Evolutionary conservation across 2,888 invertebrate genomes (phyloP).

Genomic region (Abrostola tripartita): DNA sequence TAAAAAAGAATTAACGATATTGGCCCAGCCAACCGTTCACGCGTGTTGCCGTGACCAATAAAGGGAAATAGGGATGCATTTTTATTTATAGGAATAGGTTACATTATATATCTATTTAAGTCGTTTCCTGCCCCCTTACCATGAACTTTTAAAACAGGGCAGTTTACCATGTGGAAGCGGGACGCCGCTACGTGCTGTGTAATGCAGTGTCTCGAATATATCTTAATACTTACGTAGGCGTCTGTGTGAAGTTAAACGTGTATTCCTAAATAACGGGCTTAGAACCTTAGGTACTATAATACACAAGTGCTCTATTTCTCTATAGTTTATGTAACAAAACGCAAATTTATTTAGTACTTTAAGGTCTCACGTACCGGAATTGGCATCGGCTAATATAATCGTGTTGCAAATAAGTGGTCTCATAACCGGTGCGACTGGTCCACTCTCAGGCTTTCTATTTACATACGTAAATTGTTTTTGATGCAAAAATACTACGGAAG

Average conservation of each 20-base stretch:
- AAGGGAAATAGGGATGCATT: too few species aligned
- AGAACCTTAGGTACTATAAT: constrained; percentile 8
- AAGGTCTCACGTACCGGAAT: constrained; percentile 46
- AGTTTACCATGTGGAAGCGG: too few species aligned
- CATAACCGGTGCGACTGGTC: constrained; percentile 61
- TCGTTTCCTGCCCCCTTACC: too few species aligned
- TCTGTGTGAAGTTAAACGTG: background rate
- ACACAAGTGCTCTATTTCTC: constrained; percentile 10
- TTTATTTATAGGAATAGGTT: too few species aligned
- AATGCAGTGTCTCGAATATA: too few species aligned
- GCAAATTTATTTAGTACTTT: constrained; percentile 30
- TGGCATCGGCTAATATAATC: constrained; percentile 51
- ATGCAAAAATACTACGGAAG: constrained; percentile 49
- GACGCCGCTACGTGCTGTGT: too few species aligned
- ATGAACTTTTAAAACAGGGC: too few species aligned
- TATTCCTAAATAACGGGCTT: background rate
- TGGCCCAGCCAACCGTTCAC: too few species aligned
- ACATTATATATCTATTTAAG: too few species aligned
- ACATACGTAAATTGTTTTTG: constrained; percentile 55
- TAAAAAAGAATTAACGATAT: too few species aligned
- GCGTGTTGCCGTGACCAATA: too few species aligned
- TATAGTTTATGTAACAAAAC: constrained; percentile 21
- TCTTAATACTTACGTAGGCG: too few species aligned
- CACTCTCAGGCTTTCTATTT: constrained; percentile 63
- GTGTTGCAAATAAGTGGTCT: constrained; percentile 53